Percentiles rank a stretch among this genome's conserved stretches.
These are phyloP conservation scores for Melanotaenia maccullochi DNA, from an alignment of 2,797 vertebrate species.

Conservation along the genomic window DNA sequence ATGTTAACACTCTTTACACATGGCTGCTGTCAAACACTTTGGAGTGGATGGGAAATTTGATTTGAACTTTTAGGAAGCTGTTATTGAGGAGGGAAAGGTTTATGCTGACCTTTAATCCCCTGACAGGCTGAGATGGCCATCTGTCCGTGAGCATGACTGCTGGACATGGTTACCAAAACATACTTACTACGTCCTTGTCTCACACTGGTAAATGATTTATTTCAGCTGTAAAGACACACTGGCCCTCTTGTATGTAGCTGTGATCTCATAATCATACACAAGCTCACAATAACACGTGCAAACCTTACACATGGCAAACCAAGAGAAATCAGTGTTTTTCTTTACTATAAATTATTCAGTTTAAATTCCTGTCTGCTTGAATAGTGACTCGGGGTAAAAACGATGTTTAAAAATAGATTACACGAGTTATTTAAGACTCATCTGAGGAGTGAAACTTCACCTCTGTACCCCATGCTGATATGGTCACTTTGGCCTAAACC, in stretches of 20 bases:
- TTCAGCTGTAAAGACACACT: slow-evolving; percentile 23
- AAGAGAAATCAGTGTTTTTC: slow-evolving; percentile 13
- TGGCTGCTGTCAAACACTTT: neutral
- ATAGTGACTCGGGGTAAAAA: slow-evolving; percentile 51
- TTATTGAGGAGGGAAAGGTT: slow-evolving; percentile 7
- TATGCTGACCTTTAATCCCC: slow-evolving; percentile 29
- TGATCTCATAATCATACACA: slow-evolving; percentile 12
- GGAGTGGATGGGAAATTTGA: neutral
- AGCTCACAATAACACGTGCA: slow-evolving; percentile 34
- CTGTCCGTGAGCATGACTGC: slow-evolving; percentile 32
- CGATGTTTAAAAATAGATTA: slow-evolving; percentile 48
- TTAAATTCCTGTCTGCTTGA: slow-evolving; percentile 36
- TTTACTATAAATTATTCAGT: slow-evolving; percentile 64
- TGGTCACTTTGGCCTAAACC: slow-evolving; percentile 29
- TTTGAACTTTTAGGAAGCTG: neutral
- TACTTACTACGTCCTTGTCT: slow-evolving; percentile 13
- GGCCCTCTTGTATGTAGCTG: slow-evolving; percentile 6
- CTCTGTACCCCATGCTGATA: slow-evolving; percentile 9
- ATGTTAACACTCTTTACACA: neutral
- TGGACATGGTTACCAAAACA: slow-evolving; percentile 67
- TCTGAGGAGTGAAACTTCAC: slow-evolving; percentile 33
- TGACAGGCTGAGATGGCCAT: slow-evolving; percentile 13
- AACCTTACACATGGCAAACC: slow-evolving; percentile 15
- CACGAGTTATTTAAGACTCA: slow-evolving; percentile 33
- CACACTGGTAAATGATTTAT: slow-evolving; percentile 11